Percentiles rank a stretch among this genome's conserved stretches.
Conservation (phyloP, 2,113 vertebrate genomes). For the Chaetodon trifascialis region DNA sequence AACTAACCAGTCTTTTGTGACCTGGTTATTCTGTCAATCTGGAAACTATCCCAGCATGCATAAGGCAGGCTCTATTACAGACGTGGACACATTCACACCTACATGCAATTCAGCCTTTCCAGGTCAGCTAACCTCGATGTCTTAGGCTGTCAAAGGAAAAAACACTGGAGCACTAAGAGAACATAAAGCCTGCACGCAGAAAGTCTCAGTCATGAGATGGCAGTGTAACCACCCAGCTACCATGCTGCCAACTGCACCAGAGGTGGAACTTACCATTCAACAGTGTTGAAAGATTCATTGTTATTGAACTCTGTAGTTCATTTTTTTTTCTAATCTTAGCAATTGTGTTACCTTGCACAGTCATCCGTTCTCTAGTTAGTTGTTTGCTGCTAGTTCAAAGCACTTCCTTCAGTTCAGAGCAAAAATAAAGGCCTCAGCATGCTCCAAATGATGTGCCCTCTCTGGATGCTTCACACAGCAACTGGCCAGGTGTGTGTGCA, state of each 20-base stretch:
- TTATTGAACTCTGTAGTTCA: too few relatives aligned
- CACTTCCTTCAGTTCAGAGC: not conserved
- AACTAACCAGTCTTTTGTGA: not conserved
- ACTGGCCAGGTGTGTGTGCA: too few relatives aligned
- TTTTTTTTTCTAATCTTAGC: not conserved
- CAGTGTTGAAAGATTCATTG: too few relatives aligned
- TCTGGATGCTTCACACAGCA: not conserved
- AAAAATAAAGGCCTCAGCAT: not conserved
- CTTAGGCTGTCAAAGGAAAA: not conserved
- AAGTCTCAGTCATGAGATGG: not conserved
- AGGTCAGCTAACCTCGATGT: constrained; percentile 6
- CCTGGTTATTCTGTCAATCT: not conserved
- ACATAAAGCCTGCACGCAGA: not conserved
- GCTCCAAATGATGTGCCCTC: not conserved
- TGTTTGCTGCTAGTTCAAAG: not conserved
- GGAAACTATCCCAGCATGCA: constrained; percentile 1
- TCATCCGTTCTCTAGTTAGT: not conserved
- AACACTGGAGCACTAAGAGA: not conserved
- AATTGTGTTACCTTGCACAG: not conserved
- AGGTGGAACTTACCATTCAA: not conserved
- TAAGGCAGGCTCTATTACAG: not conserved
- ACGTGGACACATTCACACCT: not conserved
- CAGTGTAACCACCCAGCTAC: not conserved
- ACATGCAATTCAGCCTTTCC: not conserved
- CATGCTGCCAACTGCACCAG: not conserved